Conservation (phyloP, 2,797 vertebrate genomes). For the Melanotaenia nigrans region DNA sequence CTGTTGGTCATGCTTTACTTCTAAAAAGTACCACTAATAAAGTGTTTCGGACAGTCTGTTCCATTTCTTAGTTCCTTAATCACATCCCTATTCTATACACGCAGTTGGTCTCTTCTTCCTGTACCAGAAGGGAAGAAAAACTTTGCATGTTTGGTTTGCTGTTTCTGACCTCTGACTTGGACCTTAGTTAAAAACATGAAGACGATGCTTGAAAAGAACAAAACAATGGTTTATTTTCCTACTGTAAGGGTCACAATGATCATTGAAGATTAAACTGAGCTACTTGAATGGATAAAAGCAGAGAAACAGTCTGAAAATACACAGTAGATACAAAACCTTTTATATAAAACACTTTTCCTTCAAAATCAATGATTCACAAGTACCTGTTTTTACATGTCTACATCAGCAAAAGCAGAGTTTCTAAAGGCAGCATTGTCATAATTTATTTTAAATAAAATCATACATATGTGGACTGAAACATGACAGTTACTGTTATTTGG, state of each 20-base stretch:
- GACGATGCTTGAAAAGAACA: background rate
- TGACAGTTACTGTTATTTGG: background rate
- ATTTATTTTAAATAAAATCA: background rate
- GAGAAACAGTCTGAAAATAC: background rate
- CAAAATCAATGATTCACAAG: background rate
- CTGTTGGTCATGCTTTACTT: background rate
- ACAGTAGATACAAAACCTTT: background rate
- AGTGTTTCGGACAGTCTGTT: conserved; percentile 9
- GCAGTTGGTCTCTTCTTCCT: conserved; percentile 48
- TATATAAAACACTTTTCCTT: background rate
- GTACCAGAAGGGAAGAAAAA: conserved; percentile 47
- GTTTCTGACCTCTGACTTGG: background rate
- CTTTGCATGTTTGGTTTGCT: background rate
- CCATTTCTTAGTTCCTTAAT: conserved; percentile 58
- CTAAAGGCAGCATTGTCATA: background rate
- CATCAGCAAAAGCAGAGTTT: background rate
- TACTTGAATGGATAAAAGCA: background rate
- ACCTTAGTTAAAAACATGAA: background rate
- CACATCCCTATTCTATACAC: conserved; percentile 61
- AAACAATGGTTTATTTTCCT: background rate
- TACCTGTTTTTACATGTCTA: background rate
- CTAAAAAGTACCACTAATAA: conserved; percentile 4
- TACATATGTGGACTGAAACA: background rate
- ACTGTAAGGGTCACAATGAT: background rate
- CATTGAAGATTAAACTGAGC: background rate